Evolutionary conservation across 2,888 invertebrate species (phyloP).

Genomic region (Baronia brevicornis): DNA sequence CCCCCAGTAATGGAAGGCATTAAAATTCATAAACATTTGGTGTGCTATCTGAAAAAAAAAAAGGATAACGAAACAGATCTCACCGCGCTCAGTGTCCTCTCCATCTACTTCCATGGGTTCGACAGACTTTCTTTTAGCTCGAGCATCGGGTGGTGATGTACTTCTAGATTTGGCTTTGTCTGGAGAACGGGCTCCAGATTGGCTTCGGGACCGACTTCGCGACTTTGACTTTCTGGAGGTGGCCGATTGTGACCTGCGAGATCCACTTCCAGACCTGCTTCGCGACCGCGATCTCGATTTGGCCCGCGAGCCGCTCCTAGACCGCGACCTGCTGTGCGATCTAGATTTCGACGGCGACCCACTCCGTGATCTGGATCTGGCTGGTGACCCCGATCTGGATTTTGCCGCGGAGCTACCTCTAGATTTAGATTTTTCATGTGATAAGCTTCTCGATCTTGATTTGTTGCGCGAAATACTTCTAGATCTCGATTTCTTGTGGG

Average conservation of each 20-base stretch:
- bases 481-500: constrained; percentile 8
- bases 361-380: constrained; percentile 22
- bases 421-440: constrained; percentile 21
- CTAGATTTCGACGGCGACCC: constrained; percentile 22
- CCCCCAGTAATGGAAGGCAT: too few relatives aligned
- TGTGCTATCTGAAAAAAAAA: background rate
- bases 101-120: constrained; percentile 34
- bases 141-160: constrained; percentile 21
- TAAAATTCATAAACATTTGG: too few relatives aligned
- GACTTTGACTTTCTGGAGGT: constrained; percentile 18
- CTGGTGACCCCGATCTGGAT: constrained; percentile 27
- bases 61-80: constrained; percentile 3
- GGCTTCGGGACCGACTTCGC: constrained; percentile 18
- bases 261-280: constrained; percentile 22
- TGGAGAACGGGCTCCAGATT: constrained; percentile 16
- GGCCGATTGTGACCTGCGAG: constrained; percentile 22
- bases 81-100: constrained; percentile 18
- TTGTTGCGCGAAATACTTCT: constrained; percentile 17
- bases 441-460: constrained; percentile 24
- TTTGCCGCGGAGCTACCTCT: constrained; percentile 26
- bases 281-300: constrained; percentile 25
- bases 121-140: constrained; percentile 25
- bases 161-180: constrained; percentile 26
- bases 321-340: constrained; percentile 25
- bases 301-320: constrained; percentile 22